A percentile compares a stretch with the other conserved stretches of the same genome.
These are phyloP conservation scores for Tuberolachnus salignus DNA, from an alignment of 2,888 invertebrate genomes.

Conservation along the genomic window DNA sequence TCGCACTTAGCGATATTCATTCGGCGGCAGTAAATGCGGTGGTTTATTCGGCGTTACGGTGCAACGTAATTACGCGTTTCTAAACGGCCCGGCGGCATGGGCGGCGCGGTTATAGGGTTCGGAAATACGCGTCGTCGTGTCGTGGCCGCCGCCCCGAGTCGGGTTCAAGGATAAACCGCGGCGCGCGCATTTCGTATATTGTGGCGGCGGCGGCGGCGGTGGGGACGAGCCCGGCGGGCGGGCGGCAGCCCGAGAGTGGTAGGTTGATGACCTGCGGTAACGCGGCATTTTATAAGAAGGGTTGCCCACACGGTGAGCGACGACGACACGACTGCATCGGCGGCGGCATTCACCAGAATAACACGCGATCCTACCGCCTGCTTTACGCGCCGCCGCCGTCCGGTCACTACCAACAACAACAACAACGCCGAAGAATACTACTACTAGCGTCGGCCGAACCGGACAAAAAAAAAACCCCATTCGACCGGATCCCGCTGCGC, in stretches of 20 bases:
- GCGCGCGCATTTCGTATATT: slow-evolving; percentile 21
- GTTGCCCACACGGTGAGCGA: slow-evolving; percentile 41
- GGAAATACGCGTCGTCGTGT: background rate
- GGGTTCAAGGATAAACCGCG: slow-evolving; percentile 47
- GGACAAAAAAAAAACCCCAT: too few relatives aligned
- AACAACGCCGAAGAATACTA: too few relatives aligned
- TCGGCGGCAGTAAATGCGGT: too few relatives aligned
- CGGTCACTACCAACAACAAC: too few relatives aligned
- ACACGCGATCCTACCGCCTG: slow-evolving; percentile 14
- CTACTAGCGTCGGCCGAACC: too few relatives aligned
- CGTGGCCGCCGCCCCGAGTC: slow-evolving; percentile 24
- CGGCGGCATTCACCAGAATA: slow-evolving; percentile 21
- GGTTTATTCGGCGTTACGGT: too few relatives aligned
- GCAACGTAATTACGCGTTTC: too few relatives aligned
- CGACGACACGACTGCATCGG: too few relatives aligned
- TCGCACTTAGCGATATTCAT: too few relatives aligned
- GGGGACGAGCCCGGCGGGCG: slow-evolving; percentile 22
- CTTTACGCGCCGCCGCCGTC: slow-evolving; percentile 20
- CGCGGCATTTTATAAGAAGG: slow-evolving; percentile 53
- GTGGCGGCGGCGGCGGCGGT: slow-evolving; percentile 8
- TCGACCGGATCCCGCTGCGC: too few relatives aligned
- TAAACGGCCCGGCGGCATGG: too few relatives aligned
- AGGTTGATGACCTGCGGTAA: slow-evolving; percentile 56
- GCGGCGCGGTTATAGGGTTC: too few relatives aligned
- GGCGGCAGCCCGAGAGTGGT: slow-evolving; percentile 40